Percentiles rank a stretch among this genome's conserved stretches.
Evolutionary conservation across 1,140 invertebrate species (phyloP).

Genomic region (Oncopeltus fasciatus): DNA sequence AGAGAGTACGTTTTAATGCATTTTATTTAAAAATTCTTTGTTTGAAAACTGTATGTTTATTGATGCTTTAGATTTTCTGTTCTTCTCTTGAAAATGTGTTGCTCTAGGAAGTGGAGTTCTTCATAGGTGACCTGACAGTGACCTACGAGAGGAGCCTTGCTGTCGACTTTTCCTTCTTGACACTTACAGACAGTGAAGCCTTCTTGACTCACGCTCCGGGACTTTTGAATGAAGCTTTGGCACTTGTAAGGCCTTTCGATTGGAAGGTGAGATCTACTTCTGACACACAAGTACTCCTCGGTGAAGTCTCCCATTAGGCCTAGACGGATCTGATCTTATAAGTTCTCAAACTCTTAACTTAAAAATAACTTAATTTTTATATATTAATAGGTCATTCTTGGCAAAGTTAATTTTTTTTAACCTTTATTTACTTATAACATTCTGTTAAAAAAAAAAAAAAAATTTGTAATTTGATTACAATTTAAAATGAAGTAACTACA

Average conservation of each 20-base stretch:
- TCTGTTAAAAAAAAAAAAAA: too few species aligned
- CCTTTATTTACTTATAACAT: too few species aligned
- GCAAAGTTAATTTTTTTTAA: too few species aligned
- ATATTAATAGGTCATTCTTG: too few species aligned
- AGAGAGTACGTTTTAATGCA: slow-evolving; percentile 34
- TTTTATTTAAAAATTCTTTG: neutral
- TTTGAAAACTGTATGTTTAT: neutral
- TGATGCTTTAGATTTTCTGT: neutral
- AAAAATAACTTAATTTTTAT: too few species aligned
- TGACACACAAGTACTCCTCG: too few species aligned
- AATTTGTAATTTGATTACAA: too few species aligned
- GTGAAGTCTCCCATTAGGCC: too few species aligned
- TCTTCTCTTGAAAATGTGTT: too few species aligned
- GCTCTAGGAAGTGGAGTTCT: slow-evolving; percentile 46
- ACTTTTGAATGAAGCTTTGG: slow-evolving; percentile 49
- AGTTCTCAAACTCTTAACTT: too few species aligned
- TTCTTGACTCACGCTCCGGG: slow-evolving; percentile 53
- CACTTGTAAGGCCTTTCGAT: slow-evolving; percentile 49
- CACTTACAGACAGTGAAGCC: slow-evolving; percentile 50
- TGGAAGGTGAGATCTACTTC: slow-evolving; percentile 40
- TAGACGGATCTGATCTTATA: too few species aligned
- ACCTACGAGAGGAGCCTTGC: slow-evolving; percentile 48
- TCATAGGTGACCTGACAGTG: slow-evolving; percentile 50
- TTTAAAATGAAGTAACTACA: too few species aligned
- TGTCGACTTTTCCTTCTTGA: slow-evolving; percentile 55